Base-by-base conservation (phyloP, 2,113 vertebrate genomes). In the Cyprinodon variegatus region DNA sequence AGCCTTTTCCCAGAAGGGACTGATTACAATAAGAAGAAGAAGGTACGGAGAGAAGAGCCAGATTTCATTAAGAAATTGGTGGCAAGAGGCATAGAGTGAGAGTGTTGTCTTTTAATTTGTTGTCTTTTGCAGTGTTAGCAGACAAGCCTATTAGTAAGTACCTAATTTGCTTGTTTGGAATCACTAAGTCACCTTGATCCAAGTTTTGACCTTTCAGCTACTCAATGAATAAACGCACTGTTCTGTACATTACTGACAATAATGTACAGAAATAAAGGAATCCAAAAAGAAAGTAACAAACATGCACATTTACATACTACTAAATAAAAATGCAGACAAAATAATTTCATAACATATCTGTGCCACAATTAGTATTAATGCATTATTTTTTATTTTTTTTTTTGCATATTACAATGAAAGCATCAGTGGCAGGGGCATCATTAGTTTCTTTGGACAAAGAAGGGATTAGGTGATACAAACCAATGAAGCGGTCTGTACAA, bases 151-250 rank as follows among this genome's bases (percentile, higher is more conserved):
- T 93, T 91, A 81, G 76, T 90, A 91, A 88, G 85, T 79, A 38
- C 70, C 81, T 90, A 89, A 92, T 91, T 91, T 86, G 80, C 83
- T 84, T 90, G 88, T 88, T 90, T 86, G 85, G 86, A 91, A 88
- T 87, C 82, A 86, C 86, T 65, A 85, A 86, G 86, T 91, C 88
- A 92, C 88, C 90, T 92, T 91, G 87, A 90, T 82, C 83, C 60
- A 61, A 46, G 71, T 59, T 74, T 46, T 81, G 79, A 88, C 87
- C 88, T 84, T 72, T 82, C 45, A 46, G n/a, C 73, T 63, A 74
- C 68, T 76, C 66, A 83, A 70, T 65, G 77, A 81, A 84, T 61
- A 79, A 65, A 83, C 64, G 84, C 74, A 77, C 66, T 46, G 36
- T 29, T 29, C 29, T 29, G 29, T 29, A 29, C 29, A 29, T 29